These are phyloP conservation scores for Argopecten irradians DNA, from an alignment of 1,140 invertebrate genomes.

Conservation along the genomic window DNA sequence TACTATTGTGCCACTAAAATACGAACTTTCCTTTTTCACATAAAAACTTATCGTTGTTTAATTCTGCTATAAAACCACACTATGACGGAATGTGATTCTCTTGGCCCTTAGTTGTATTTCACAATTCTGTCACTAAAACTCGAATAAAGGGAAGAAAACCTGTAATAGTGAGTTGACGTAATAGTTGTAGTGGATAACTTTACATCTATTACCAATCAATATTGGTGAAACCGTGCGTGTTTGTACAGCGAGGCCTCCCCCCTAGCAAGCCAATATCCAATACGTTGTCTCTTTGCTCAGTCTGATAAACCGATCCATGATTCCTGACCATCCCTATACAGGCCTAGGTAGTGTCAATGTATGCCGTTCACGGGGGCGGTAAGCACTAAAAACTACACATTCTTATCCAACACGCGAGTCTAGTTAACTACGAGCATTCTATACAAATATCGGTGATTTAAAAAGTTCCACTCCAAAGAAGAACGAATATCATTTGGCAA, in stretches of 20 bases:
- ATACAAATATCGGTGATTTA: conserved; percentile 11
- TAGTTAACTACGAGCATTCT: not conserved
- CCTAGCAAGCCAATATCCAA: conserved; percentile 11
- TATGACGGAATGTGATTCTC: too few species aligned
- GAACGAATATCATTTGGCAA: not conserved
- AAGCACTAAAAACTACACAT: conserved; percentile 19
- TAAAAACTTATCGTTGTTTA: too few species aligned
- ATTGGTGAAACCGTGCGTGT: not conserved
- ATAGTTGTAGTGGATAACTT: not conserved
- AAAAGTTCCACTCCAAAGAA: conserved; percentile 9
- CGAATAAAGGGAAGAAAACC: not conserved
- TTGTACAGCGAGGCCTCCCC: conserved; percentile 4
- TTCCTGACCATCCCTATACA: conserved; percentile 2
- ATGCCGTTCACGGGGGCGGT: conserved; percentile 19
- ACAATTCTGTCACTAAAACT: not conserved
- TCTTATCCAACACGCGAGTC: not conserved
- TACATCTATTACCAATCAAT: conserved; percentile 18
- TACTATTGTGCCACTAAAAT: too few species aligned
- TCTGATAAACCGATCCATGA: conserved; percentile 21
- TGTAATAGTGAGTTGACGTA: not conserved
- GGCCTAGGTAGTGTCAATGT: conserved; percentile 11
- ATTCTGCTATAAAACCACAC: too few species aligned
- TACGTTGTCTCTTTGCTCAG: conserved; percentile 8
- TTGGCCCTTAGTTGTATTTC: too few species aligned
- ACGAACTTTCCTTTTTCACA: too few species aligned